Percentiles rank a stretch among this genome's conserved stretches.
Evolutionary conservation across 2,113 vertebrate genomes (phyloP).

Genomic region (Cinclus cinclus): DNA sequence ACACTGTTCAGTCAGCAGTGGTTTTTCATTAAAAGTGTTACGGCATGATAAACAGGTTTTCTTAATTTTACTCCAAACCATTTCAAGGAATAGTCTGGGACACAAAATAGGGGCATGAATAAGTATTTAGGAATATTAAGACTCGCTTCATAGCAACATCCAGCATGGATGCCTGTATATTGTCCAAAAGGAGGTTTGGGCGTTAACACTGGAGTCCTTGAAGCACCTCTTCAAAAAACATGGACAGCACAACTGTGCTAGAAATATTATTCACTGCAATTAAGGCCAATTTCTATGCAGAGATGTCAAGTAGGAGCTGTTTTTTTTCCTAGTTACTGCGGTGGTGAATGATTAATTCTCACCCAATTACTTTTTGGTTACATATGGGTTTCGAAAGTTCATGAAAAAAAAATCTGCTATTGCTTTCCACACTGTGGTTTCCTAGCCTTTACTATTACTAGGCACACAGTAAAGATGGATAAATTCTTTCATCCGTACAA

Average conservation of each 20-base stretch:
- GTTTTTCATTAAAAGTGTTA: neutral
- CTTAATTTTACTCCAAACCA: neutral
- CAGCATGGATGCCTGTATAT: neutral
- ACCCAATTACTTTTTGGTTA: neutral
- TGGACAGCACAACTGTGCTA: neutral
- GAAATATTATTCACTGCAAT: slow-evolving; percentile 1
- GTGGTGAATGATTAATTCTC: neutral
- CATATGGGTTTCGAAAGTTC: neutral
- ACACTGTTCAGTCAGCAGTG: neutral
- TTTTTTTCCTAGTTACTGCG: neutral
- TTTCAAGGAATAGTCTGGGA: neutral
- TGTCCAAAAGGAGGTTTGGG: neutral
- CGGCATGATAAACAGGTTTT: neutral
- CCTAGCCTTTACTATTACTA: neutral
- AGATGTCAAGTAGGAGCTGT: neutral
- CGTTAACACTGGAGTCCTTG: neutral
- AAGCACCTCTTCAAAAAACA: neutral
- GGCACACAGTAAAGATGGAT: neutral
- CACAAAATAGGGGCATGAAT: neutral
- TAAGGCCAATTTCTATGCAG: neutral
- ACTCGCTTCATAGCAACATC: neutral
- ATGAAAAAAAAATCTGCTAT: neutral
- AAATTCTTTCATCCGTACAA: neutral
- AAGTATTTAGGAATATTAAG: neutral
- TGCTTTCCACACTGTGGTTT: neutral